phyloP scores from a whole-genome alignment of 2,888 invertebrate species.

The Pardosa pseudoannulata region DNA sequence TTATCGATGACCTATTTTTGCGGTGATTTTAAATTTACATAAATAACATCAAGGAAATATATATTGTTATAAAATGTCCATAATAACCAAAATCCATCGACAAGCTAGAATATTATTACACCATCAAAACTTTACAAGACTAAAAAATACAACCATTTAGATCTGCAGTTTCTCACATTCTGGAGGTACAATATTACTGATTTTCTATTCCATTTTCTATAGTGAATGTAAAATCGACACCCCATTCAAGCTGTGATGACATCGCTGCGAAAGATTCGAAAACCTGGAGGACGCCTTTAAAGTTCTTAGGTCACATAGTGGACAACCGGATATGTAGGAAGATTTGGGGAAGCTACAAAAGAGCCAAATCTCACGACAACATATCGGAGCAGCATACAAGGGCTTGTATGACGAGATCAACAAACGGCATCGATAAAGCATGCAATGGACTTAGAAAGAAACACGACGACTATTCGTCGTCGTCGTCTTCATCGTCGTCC shows the following conservation, averaged over 20 bases:
- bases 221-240: slow-evolving; percentile 49
- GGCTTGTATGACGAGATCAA: slow-evolving; percentile 7
- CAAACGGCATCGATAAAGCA: not conserved
- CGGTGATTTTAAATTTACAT: too few species aligned
- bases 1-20: too few species aligned
- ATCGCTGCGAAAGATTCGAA: slow-evolving; percentile 16
- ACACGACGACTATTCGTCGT: slow-evolving; percentile 11
- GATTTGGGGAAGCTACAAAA: slow-evolving; percentile 25
- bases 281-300: slow-evolving; percentile 45
- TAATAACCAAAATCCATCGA: too few species aligned
- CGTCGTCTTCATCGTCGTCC: slow-evolving; percentile 9
- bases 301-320: slow-evolving; percentile 52
- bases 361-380: slow-evolving; percentile 35
- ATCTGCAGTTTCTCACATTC: too few species aligned
- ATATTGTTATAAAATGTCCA: too few species aligned
- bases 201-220: slow-evolving; percentile 4
- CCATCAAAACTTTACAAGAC: too few species aligned
- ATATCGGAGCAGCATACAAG: not conserved
- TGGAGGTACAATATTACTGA: too few species aligned
- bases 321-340: slow-evolving; percentile 52
- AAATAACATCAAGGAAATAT: too few species aligned
- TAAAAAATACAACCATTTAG: too few species aligned
- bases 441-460: slow-evolving; percentile 18
- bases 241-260: slow-evolving; percentile 27
- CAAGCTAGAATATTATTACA: too few species aligned